Evolutionary conservation across 2,797 vertebrate species (phyloP), one percentile per base, ranked within the genome.

Genomic region (Nyctibius grandis): DNA sequence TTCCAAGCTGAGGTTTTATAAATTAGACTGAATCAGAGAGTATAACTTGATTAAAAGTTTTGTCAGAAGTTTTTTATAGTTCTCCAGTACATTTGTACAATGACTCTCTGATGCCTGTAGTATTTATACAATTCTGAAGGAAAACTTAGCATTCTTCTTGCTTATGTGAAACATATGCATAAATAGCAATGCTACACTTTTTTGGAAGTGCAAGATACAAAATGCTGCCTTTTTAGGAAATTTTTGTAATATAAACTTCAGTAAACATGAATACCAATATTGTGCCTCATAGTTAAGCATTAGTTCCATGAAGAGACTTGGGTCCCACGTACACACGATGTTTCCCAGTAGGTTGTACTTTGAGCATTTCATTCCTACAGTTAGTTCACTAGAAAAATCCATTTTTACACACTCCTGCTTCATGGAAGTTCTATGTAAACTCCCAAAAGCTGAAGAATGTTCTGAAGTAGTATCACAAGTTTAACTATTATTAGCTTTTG

Each of bases 101-200:
- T 89, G 68, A 57, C 26, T 82, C 45, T 87, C 51, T 48, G 48
- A 56, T 91, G 48, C 47, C 67, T 94, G 33, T 73, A 42, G 53
- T 87, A 61, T 87, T 96, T 95, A 47, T 86, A 51, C 70, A 93
- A 42, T 91, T 75, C 53, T 81, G 50, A 90, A 38, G 28, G 36
- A 64, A 50, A 92, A 61, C 31, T 14, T 22, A 36, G 7, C 16
- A 6, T 85, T 90, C 21, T 53, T 68, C 26, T 38, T 85, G 14
- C 16, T 54, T 70, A 9, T 34, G 50, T 90, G 56, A 85, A 64
- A 38, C 21, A 7, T 2, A 12, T 17, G 4, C 10, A 28, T 69
- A 36, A 89, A 44, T n/a, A 95, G 5, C 42, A 89, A 8, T 69
- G 21, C 38, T 72, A 2, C 8, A 38, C 23, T 14, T 87, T 61